Percentiles rank a stretch among this genome's conserved stretches.
Evolutionary conservation across 2,797 vertebrate genomes (phyloP).

Genomic region (Lutjanus campechanus): DNA sequence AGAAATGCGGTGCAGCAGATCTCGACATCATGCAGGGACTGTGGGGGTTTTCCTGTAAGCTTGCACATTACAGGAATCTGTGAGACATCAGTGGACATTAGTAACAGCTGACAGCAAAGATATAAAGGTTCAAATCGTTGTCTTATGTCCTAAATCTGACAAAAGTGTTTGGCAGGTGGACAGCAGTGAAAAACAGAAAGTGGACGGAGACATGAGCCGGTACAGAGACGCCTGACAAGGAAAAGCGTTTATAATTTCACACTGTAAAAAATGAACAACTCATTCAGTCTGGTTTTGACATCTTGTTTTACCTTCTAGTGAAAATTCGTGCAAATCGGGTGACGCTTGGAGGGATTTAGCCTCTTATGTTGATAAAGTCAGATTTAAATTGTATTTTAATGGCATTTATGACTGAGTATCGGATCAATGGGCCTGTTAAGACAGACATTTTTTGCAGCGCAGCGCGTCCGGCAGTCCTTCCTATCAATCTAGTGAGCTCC

Average conservation of each 20-base stretch:
- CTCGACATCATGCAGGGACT: background rate
- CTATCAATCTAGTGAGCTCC: conserved; percentile 56
- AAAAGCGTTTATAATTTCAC: conserved; percentile 43
- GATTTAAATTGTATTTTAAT: fast-evolving
- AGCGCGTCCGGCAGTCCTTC: conserved; percentile 39
- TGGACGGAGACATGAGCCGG: too few species aligned
- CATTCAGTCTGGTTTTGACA: background rate
- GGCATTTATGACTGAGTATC: background rate
- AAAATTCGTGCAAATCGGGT: fast-evolving
- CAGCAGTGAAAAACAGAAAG: background rate
- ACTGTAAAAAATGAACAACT: conserved; percentile 48
- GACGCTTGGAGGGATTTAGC: fast-evolving
- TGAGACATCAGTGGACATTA: background rate
- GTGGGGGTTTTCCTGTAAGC: background rate
- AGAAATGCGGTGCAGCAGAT: background rate
- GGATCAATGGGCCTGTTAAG: background rate
- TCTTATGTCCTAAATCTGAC: background rate
- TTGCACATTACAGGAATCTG: background rate
- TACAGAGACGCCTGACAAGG: conserved; percentile 37
- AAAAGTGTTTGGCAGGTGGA: conserved; percentile 16
- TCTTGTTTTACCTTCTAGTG: fast-evolving
- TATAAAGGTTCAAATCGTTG: background rate
- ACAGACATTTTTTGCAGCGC: conserved; percentile 50
- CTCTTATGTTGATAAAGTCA: background rate
- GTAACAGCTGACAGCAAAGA: conserved; percentile 18